Conservation (phyloP, 1,140 invertebrate species). For the Rhopalosiphum maidis region DNA sequence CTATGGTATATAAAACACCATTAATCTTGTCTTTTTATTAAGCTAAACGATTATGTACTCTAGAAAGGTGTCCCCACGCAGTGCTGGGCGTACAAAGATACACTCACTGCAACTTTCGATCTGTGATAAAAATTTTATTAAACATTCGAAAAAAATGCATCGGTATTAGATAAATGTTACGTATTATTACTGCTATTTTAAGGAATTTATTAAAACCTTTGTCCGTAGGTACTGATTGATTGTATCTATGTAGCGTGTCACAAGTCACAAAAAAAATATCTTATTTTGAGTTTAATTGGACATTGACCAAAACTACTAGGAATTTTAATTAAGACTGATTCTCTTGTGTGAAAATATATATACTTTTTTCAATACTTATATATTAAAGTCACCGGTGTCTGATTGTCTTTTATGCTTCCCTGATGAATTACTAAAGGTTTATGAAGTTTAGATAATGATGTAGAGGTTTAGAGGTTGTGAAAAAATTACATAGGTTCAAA, state of each 20-base stretch:
- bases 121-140: not conserved
- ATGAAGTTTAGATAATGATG: not conserved
- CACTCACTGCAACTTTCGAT: not conserved
- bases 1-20: not conserved
- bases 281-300: too few species aligned
- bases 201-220: too few species aligned
- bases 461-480: not conserved
- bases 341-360: too few species aligned
- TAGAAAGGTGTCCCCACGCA: not conserved
- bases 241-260: too few species aligned
- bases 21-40: conserved; percentile 39
- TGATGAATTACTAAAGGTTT: not conserved
- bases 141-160: not conserved
- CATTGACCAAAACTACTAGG: too few species aligned
- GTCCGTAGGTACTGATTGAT: too few species aligned
- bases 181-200: too few species aligned
- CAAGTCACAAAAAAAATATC: too few species aligned
- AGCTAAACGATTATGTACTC: conserved; percentile 10
- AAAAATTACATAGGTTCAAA: not conserved
- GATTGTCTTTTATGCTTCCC: not conserved
- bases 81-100: not conserved
- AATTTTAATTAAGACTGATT: too few species aligned
- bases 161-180: too few species aligned
- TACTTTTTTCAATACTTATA: not conserved
- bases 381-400: not conserved